Evolutionary conservation across 1,140 invertebrate genomes (phyloP), one percentile per base, ranked within the genome.

Genomic region (Lasioglossum albipes): DNA sequence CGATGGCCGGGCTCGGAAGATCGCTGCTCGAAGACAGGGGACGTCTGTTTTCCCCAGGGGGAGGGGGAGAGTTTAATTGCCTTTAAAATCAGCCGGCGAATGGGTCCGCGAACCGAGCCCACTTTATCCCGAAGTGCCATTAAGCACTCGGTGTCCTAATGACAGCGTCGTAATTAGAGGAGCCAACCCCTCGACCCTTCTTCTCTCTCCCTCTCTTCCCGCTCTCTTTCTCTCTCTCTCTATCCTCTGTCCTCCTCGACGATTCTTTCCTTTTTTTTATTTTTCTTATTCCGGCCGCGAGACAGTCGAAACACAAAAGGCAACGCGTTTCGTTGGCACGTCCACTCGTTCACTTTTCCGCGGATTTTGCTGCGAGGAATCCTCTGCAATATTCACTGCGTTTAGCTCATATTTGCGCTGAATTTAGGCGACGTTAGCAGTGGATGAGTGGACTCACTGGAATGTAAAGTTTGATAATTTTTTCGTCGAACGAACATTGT

Each of bases 81-180:
- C 85, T 88, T 82, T 83, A 88, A 89, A 88, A 89, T 88, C 85
- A 75, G 72, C 61, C 62, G 67, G 62, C 59, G 70, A 85, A 88
- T 88, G 79, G 84, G 67, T 83, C 73, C 84, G 72, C 84, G 84
- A 80, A 71, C 79, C 74, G 73, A 87, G 81, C 61, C 83, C 81
- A 87, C 83, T 89, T 87, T 86, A 79, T 73, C 65, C 65, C 65
- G 62, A 76, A 82, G 79, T 87, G 69, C 79, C 79, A 87, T 87
- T 88, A 88, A 85, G 81, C 82, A 86, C 78, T 84, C 75, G 81
- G 75, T 83, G 81, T 88, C 73, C 79, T 81, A 83, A 81, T 75
- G 73, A 89, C 79, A 82, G 79, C 52, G 62, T 79, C 77, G 85
- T 86, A 88, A 88, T 88, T 88, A 88, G 86, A 87, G 79, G 66